These are phyloP conservation scores for Peromyscus californicus DNA, from an alignment of 2,113 vertebrate genomes.

Conservation along the genomic window DNA sequence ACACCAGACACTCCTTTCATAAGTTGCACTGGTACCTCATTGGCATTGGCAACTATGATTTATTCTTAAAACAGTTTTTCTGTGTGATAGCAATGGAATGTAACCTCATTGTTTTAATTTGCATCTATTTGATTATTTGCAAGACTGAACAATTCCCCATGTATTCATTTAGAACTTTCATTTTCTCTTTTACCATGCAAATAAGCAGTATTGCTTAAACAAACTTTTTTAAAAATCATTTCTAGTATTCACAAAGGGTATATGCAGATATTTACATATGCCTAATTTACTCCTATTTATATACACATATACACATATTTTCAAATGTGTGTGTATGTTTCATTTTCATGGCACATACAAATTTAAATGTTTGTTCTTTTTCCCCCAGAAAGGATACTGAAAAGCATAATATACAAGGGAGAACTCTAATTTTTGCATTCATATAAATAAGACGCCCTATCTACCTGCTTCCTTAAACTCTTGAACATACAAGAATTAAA, in stretches of 20 bases:
- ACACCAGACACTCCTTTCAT: neutral
- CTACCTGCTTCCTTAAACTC: neutral
- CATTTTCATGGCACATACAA: neutral
- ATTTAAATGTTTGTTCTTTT: neutral
- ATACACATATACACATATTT: neutral
- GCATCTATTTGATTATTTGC: constrained; percentile 49
- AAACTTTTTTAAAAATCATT: constrained; percentile 32
- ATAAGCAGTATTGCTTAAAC: neutral
- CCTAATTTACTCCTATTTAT: neutral
- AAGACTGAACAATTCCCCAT: neutral
- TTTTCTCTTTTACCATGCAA: constrained; percentile 66
- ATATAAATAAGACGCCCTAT: neutral
- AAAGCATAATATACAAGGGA: neutral
- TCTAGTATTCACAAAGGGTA: constrained; percentile 5
- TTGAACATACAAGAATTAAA: neutral
- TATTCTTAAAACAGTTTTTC: constrained; percentile 36
- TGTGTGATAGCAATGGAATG: constrained; percentile 6
- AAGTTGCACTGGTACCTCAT: constrained; percentile 26
- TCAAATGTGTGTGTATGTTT: neutral
- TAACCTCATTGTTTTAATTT: constrained; percentile 49
- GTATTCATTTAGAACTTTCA: constrained; percentile 43
- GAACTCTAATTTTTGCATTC: neutral
- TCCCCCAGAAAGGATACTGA: neutral
- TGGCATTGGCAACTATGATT: neutral
- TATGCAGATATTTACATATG: neutral